Evolutionary conservation across 2,797 vertebrate genomes (phyloP), one percentile per base, ranked within the genome.

Genomic region (Paguma larvata): DNA sequence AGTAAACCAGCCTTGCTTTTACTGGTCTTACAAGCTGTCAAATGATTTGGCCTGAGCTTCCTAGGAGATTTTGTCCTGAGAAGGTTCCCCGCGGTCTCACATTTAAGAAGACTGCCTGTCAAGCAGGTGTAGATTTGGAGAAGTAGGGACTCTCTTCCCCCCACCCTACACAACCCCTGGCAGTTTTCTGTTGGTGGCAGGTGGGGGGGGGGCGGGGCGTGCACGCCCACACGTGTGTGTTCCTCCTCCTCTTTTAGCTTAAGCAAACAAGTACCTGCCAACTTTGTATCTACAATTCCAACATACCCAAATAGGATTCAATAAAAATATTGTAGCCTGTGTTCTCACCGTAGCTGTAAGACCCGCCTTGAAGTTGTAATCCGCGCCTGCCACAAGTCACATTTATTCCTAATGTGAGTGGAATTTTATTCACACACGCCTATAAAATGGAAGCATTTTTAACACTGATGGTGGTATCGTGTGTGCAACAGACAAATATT

Each of bases 251-350:
- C 11, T 79, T 91, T 87, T 34, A 85, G 44, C 80, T 79, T 27
- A 27, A 75, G 18, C n/a, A 91, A 97, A 93, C 34, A 95, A 72
- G 65, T 67, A 41, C 38, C 65, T 93, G 63, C 67, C 90, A 95
- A 68, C 38, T 85, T 84, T 85, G 89, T 97, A 91, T 85, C 96
- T 86, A 91, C 25, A 70, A 85, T 75, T 85, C 34, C 59, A 86
- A 53, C 79, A 53, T 78, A 95, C 38, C 59, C 86, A 91, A 96
- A 89, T 91, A 88, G 65, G 51, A 44, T 0, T 48, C 23, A 48
- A 38, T 46, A 73, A 95, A 96, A 96, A 96, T 59, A 89, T 86
- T 77, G 67, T 95, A 95, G 93, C 65, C 77, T 80, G 62, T 96
- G 95, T 80, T 80, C 85, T 72, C 75, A 87, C 78, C 63, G 77